Evolutionary conservation across 1,140 invertebrate species (phyloP).

Genomic region (Saccostrea cuccullata): DNA sequence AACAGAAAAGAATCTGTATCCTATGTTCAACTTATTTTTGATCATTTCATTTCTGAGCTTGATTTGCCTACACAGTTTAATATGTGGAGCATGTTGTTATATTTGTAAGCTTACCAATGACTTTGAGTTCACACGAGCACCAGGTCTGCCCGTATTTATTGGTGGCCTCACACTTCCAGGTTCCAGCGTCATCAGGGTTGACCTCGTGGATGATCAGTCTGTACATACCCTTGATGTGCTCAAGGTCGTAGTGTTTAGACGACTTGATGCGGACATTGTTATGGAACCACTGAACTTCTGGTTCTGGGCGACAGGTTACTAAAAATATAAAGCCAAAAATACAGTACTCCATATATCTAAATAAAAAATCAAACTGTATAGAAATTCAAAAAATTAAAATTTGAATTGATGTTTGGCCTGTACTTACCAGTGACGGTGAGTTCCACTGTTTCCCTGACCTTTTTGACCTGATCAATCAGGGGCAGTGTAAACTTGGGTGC

Average conservation of each 20-base stretch:
- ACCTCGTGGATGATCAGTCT: constrained; percentile 95
- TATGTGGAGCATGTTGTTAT: not conserved
- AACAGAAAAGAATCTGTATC: no score
- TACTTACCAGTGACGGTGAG: constrained; percentile 72
- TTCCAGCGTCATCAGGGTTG: constrained; percentile 95
- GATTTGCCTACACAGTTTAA: no score
- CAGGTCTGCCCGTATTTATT: constrained; percentile 95
- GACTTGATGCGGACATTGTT: constrained; percentile 64
- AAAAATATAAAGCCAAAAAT: constrained; percentile 43
- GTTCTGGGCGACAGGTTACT: constrained; percentile 73
- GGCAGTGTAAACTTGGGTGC: constrained; percentile 74
- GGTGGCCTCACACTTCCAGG: constrained; percentile 94
- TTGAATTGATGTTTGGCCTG: not conserved
- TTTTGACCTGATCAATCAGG: constrained; percentile 72
- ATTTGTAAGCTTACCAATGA: constrained; percentile 87
- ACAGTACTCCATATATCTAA: not conserved
- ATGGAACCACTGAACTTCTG: constrained; percentile 74
- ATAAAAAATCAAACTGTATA: not conserved
- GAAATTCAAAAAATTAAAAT: not conserved
- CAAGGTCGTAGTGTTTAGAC: constrained; percentile 63
- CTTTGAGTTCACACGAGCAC: constrained; percentile 96
- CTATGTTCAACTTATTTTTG: no score
- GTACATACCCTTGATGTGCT: constrained; percentile 87
- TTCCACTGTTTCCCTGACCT: constrained; percentile 71
- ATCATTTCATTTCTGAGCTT: no score